Conservation (phyloP, 1,140 invertebrate species). For the Polypedilum pembai region DNA sequence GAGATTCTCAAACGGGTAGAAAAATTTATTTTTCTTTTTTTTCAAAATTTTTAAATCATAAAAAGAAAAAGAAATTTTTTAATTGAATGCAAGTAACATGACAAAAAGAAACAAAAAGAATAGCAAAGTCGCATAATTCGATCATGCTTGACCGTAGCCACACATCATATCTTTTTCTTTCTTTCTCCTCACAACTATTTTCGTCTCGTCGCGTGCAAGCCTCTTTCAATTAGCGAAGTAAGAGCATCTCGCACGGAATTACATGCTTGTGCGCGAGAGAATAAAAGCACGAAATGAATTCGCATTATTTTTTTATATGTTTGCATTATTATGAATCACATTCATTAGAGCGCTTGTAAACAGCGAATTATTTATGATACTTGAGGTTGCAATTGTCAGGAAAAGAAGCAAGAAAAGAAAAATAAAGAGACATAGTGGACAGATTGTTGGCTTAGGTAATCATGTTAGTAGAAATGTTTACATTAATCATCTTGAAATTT, state of each 20-base stretch:
- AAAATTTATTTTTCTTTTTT: too few relatives aligned
- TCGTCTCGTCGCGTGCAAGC: conserved; percentile 5
- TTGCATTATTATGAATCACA: conserved; percentile 26
- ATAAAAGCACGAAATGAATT: conserved; percentile 18
- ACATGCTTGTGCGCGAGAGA: background rate
- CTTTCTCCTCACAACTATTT: background rate
- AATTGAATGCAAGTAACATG: too few relatives aligned
- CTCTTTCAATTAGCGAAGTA: conserved; percentile 20
- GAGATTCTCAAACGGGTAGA: too few relatives aligned
- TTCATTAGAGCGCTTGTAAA: conserved; percentile 16
- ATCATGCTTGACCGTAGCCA: background rate
- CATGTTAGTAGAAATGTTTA: background rate
- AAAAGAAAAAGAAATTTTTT: too few relatives aligned
- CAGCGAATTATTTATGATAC: conserved; percentile 21
- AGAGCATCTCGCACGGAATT: conserved; percentile 7
- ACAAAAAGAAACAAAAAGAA: too few relatives aligned
- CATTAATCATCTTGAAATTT: background rate
- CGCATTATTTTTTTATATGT: background rate
- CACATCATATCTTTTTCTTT: background rate
- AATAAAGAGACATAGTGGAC: background rate
- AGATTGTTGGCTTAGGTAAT: background rate
- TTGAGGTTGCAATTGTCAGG: background rate
- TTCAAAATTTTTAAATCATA: too few relatives aligned
- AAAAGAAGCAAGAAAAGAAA: too few relatives aligned
- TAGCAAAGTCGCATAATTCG: background rate